A percentile compares a stretch with the other conserved stretches of the same genome.
Conservation (phyloP, 2,113 vertebrate species). For the Pandion haliaetus region DNA sequence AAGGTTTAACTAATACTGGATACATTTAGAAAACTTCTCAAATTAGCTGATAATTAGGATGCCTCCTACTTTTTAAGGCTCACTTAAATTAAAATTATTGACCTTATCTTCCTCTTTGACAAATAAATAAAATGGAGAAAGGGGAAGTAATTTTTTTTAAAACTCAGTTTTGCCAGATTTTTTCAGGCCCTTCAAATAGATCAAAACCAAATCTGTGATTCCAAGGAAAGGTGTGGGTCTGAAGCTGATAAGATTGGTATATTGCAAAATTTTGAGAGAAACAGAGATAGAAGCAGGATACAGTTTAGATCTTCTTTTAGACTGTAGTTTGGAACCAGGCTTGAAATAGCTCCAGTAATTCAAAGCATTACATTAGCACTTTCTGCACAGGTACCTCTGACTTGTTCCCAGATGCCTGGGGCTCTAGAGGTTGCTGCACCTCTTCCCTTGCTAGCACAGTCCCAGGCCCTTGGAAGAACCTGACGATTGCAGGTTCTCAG, state of each 20-base stretch:
- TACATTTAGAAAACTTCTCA: background rate
- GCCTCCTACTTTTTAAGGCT: background rate
- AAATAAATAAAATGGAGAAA: background rate
- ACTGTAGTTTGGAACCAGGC: background rate
- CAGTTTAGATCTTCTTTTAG: background rate
- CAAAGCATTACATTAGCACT: background rate
- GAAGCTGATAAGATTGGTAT: background rate
- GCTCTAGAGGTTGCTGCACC: background rate
- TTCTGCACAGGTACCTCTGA: background rate
- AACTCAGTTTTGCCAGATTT: background rate
- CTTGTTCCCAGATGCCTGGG: background rate
- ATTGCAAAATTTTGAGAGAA: background rate
- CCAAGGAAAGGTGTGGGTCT: background rate
- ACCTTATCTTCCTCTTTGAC: background rate
- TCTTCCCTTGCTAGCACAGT: background rate
- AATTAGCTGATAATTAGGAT: background rate
- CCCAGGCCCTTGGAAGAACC: background rate
- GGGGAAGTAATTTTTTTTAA: rapidly evolving
- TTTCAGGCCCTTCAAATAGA: background rate
- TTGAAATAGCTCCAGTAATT: background rate
- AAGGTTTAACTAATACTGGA: background rate
- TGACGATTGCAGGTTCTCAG: background rate
- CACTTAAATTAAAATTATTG: background rate
- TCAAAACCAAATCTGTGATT: background rate
- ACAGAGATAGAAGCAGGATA: background rate